Evolutionary conservation across 2,113 vertebrate genomes (phyloP), one percentile per base, ranked within the genome.

Genomic region (Typhlomys cinereus): DNA sequence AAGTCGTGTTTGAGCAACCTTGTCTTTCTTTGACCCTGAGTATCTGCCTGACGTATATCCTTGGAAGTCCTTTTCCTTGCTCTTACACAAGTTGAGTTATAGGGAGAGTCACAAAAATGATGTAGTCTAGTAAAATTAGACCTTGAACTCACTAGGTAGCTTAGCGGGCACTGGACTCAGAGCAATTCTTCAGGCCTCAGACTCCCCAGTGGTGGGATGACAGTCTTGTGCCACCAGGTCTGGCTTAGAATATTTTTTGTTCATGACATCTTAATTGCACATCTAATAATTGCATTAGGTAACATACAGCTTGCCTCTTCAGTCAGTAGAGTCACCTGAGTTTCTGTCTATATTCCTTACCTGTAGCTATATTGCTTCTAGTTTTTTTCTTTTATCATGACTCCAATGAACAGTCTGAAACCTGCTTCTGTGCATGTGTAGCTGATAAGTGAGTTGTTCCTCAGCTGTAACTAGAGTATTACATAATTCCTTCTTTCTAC

Each of bases 401-500:
- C 48, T 29, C n/a, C 29, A 7, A 1, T 27, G 27, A 15, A 18
- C 18, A 41, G 7, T 12, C 14, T 9, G 27, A 23, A 25, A 4
- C 76, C 17, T 6, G 3, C 29, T 61, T 36, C 52, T 70, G 9
- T 36, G 21, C 13, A 44, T 18, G 0, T 25, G 39, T 73, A 48
- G 39, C 13, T 57, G 39, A 73, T 5, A 8, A 41, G 20, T 20
- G 13, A 64, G 0, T 29, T 62, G 36, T 31, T 57, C 29, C 31
- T 66, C 6, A n/a, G 25, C 69, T 57, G 59, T 1, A 1, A 4
- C 20, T 31, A 23, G 5, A 1, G 44, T n/a, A 34, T 13, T 23
- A 9, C 46, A 18, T 0, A 27, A 20, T 50, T n/a, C 11, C 29
- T n/a, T n/a, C n/a, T n/a, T n/a, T n/a, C n/a, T n/a, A 34, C 11